Base-by-base conservation (phyloP, 2,797 vertebrate species). In the Allobates femoralis region DNA sequence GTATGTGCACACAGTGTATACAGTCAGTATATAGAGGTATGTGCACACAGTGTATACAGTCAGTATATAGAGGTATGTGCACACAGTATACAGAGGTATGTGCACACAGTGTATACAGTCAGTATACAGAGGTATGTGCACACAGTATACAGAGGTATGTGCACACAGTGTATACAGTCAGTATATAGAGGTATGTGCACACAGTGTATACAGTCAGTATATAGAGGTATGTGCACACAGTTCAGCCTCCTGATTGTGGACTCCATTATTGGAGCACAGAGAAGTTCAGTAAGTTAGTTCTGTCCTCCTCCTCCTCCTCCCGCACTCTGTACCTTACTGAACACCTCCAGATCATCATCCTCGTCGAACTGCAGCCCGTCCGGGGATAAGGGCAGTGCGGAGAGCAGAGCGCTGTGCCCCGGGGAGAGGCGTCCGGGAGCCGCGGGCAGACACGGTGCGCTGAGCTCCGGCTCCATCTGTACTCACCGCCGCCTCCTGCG, bases 281-380 rank as follows among this genome's bases (percentile, higher is more conserved):
- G 14, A 84, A 64, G 34, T 84, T 84, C 26, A 3, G 32, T 21
- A 71, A 75, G 69, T 73, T 53, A 21, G 18, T 8, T 1, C 26
- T 2, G 19, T 16, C 19, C 21, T 28, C 62, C n/a, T n/a, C n/a
- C n/a, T n/a, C n/a, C n/a, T n/a, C n/a, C n/a, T n/a, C 79, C 16
- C 12, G 11, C 14, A 2, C 1, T 26, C 32, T 21, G 92, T 95
- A 98, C 97, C 97, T 98, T 97, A 83, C 94, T 97, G 94, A 97
- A 99, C 86, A 99, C 97, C 92, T 99, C 97, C 92, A 98, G 94
- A 90, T 99, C 97, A 55, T 98, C 97, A 87, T 99, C 97, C 81
- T 97, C 97, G 78, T 97, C 96, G 85, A 97, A 89, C 53, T 94
- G 94, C 93, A 97, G 87, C 92, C 95, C 93, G 81, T 93, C 93